Conservation (phyloP, 1,140 invertebrate genomes). For the Wiebesia pumilae region DNA sequence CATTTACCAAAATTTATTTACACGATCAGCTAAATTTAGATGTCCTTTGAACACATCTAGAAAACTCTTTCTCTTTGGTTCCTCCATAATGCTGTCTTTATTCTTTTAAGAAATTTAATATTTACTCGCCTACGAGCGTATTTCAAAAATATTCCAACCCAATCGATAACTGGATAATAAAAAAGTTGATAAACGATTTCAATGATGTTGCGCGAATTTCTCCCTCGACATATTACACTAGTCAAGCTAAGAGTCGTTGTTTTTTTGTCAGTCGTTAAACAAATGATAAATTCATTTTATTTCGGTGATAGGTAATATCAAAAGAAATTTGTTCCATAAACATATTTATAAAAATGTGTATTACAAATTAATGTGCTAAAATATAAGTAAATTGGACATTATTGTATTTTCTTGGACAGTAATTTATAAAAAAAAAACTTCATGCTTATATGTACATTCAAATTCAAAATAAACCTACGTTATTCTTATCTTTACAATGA, state of each 20-base stretch:
- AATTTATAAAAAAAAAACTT: not conserved
- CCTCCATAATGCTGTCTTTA: slow-evolving; percentile 26
- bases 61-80: slow-evolving; percentile 52
- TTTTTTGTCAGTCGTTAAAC: not conserved
- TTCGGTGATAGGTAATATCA: not conserved
- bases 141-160: not conserved
- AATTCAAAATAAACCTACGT: not conserved
- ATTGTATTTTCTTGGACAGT: not conserved
- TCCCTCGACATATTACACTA: not conserved
- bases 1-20: slow-evolving; percentile 44
- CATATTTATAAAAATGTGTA: not conserved
- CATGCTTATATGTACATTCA: not conserved
- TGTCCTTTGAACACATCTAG: slow-evolving; percentile 58
- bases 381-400: slow-evolving; percentile 11
- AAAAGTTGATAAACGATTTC: slow-evolving; percentile 9
- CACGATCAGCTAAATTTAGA: slow-evolving; percentile 49
- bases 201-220: too few relatives aligned
- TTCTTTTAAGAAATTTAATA: not conserved
- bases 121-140: too few relatives aligned
- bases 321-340: not conserved
- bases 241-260: not conserved
- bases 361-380: slow-evolving; percentile 3
- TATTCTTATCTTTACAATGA: not conserved
- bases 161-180: not conserved
- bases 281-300: not conserved